Evolutionary conservation across 2,113 vertebrate genomes (phyloP), one percentile per base, ranked within the genome.

Genomic region (Crotalus tigris): DNA sequence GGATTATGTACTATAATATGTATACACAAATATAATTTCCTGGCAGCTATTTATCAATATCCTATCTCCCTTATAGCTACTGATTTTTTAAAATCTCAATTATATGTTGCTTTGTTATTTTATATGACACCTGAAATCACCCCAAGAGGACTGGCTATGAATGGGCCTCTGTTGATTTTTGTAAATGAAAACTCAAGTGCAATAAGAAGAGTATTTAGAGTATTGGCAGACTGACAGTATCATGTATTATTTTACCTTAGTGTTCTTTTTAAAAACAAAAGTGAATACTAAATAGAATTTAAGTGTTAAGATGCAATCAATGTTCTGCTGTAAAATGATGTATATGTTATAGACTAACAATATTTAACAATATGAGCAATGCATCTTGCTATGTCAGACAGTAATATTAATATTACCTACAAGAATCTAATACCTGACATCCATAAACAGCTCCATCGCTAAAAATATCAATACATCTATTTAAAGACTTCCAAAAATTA

Each of bases 21-120:
- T n/a, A 92, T 94, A 39, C 2, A 92, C 2, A 93, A n/a, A 93
- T 92, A 91, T 0, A 19, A 93, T 94, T 94, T 93, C 39, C 55
- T 81, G 93, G 3, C 6, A 91, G 53, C 58, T 94, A 21, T 91
- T 2, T 90, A 23, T 54, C 86, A 94, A 90, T 44, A 89, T 29
- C 75, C 39, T 54, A 87, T 89, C 51, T 90, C 39, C 46, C 1
- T 7, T 89, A 64, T 7, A 92, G 15, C 55, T 91, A 93, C 12
- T 2, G 29, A 6, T 11, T 59, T 17, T 75, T 17, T 33, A 0
- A 10, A 0, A 0, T 0, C 4, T 88, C 91, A 91, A 87, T 95
- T 0, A 1, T n/a, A 87, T 88, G 5, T 23, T 91, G n/a, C 88
- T 94, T 88, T 69, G 1, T 58, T 88, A 0, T 0, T 93, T 92